phyloP scores from a whole-genome alignment of 2,888 invertebrate species.

The Himalopsyche anomala region DNA sequence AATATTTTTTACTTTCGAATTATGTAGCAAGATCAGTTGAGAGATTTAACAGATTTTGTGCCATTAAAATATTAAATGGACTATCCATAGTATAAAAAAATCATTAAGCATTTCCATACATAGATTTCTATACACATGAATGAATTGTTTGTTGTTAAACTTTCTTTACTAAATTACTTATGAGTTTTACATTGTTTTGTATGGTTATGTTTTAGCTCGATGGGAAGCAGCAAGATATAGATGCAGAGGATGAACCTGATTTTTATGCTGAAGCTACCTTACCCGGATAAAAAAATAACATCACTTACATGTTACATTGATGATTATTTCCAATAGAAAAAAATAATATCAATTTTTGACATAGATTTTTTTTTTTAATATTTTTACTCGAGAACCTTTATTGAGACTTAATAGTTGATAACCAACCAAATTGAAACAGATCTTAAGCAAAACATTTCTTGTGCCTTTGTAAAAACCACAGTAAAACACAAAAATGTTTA shows the following conservation, averaged over 20 bases:
- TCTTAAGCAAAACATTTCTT: not conserved
- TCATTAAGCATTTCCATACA: no score
- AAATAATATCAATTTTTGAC: no score
- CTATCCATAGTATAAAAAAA: no score
- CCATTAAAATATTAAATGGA: no score
- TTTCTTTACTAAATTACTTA: no score
- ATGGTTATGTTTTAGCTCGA: constrained; percentile 81
- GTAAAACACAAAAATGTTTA: not conserved
- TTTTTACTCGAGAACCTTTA: not conserved
- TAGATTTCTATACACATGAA: no score
- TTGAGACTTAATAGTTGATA: not conserved
- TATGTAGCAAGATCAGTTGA: no score
- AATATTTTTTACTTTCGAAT: no score
- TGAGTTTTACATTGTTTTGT: not conserved
- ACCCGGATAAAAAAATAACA: constrained; percentile 79
- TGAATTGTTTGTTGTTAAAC: no score
- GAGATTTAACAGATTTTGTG: no score
- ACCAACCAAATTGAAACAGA: not conserved
- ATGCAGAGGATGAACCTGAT: constrained; percentile 92
- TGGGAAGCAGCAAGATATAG: constrained; percentile 87
- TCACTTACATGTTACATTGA: no score
- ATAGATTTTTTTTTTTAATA: not conserved
- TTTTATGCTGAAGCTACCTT: constrained; percentile 95
- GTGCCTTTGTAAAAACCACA: not conserved
- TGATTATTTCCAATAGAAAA: no score